A percentile compares a stretch with the other conserved stretches of the same genome.
phyloP scores from a whole-genome alignment of 1,140 invertebrate species.

The Brachionus rotundiformis region DNA sequence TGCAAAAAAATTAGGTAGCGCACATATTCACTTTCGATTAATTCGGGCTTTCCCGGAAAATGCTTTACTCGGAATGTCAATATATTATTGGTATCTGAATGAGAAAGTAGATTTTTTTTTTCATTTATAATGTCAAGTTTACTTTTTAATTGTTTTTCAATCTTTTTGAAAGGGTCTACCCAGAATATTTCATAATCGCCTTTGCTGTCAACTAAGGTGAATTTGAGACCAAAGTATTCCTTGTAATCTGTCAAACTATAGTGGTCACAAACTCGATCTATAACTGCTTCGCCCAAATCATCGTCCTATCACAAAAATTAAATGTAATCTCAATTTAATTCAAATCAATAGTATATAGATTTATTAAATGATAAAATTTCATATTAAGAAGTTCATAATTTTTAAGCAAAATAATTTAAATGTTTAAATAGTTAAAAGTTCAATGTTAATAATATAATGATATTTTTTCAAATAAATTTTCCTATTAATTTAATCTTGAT shows the following conservation, averaged over 20 bases:
- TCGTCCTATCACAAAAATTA: not conserved
- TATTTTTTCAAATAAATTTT: no score
- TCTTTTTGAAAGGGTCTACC: conserved; percentile 37
- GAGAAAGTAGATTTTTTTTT: not conserved
- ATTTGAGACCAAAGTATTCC: conserved; percentile 50
- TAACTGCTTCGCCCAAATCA: not conserved
- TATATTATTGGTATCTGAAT: conserved; percentile 37
- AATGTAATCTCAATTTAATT: no score
- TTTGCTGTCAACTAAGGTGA: conserved; percentile 16
- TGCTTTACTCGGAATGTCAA: conserved; percentile 51
- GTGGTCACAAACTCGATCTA: conserved; percentile 45
- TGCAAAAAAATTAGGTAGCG: conserved; percentile 50
- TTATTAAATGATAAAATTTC: no score
- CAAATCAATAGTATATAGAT: no score
- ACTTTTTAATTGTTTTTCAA: conserved; percentile 46
- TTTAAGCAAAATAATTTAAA: no score
- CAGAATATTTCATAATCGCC: conserved; percentile 52
- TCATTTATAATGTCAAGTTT: no score
- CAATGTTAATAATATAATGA: no score
- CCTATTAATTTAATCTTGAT: no score
- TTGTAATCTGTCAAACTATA: conserved; percentile 35
- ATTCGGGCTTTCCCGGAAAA: conserved; percentile 37
- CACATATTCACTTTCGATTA: conserved; percentile 50
- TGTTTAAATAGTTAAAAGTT: no score
- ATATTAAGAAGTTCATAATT: no score